phyloP scores from a whole-genome alignment of 2,797 vertebrate genomes.

The Phrynocephalus guinanensis region DNA sequence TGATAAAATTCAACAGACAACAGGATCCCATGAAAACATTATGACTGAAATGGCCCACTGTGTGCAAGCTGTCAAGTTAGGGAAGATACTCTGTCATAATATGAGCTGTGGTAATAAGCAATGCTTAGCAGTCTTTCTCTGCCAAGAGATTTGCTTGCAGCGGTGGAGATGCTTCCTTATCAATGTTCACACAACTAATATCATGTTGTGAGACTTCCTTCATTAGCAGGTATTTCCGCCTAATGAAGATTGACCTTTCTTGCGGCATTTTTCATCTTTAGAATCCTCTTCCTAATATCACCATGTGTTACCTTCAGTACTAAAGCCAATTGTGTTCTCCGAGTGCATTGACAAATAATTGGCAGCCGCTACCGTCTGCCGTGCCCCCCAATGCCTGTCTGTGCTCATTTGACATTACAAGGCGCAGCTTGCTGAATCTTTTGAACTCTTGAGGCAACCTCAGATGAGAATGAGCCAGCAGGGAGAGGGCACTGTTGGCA shows the following conservation, averaged over 20 bases:
- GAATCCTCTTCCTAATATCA: neutral
- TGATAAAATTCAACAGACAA: neutral
- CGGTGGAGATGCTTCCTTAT: neutral
- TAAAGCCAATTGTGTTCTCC: slow-evolving; percentile 11
- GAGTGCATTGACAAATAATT: slow-evolving; percentile 4
- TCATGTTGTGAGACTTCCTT: slow-evolving; percentile 7
- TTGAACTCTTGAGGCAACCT: neutral
- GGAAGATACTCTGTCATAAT: neutral
- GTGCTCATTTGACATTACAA: slow-evolving; percentile 23
- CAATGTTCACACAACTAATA: neutral
- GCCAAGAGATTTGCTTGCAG: neutral
- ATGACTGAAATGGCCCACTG: neutral
- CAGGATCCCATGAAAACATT: neutral
- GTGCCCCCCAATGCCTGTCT: neutral
- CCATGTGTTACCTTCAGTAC: neutral
- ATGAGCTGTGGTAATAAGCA: neutral
- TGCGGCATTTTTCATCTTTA: neutral
- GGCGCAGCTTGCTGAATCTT: neutral
- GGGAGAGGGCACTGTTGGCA: neutral
- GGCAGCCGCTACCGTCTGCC: neutral
- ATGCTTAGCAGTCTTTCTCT: neutral
- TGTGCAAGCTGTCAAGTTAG: slow-evolving; percentile 2
- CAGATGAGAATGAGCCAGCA: neutral
- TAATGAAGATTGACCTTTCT: slow-evolving; percentile 4
- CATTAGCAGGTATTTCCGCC: neutral